Percentiles rank a stretch among this genome's conserved stretches.
Evolutionary conservation across 2,797 vertebrate species (phyloP).

Genomic region (Micropoecilia bifurca): DNA sequence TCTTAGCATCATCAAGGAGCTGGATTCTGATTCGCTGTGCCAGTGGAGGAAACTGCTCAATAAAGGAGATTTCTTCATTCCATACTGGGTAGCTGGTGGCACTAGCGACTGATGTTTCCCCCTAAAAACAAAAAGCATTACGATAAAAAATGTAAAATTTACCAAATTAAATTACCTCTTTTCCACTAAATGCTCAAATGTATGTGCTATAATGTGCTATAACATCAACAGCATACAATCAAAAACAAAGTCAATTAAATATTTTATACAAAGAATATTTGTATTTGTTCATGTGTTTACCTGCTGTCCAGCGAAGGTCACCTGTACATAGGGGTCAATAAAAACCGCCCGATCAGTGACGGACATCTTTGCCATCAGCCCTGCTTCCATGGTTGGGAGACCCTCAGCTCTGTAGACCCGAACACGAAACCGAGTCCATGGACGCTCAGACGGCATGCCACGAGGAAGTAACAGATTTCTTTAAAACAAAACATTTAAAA

Average conservation of each 20-base stretch:
- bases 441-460: constrained; percentile 86
- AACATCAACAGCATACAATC: background rate
- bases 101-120: constrained; percentile 88
- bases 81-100: constrained; percentile 85
- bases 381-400: constrained; percentile 88
- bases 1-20: constrained; percentile 88
- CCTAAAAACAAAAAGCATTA: constrained; percentile 72
- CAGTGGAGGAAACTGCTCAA: constrained; percentile 93
- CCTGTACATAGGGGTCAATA: constrained; percentile 89
- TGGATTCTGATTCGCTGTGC: constrained; percentile 89
- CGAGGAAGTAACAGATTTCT: constrained; percentile 93
- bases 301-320: constrained; percentile 92
- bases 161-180: background rate
- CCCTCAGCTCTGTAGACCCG: constrained; percentile 89
- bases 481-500: background rate
- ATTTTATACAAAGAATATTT: no score
- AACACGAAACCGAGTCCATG: constrained; percentile 90
- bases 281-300: constrained; percentile 64
- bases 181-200: background rate
- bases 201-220: background rate
- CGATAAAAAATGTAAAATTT: background rate
- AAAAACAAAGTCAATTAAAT: background rate
- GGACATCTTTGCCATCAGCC: constrained; percentile 90
- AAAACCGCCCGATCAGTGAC: constrained; percentile 89
- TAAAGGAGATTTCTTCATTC: constrained; percentile 94